Evolutionary conservation across 1,140 invertebrate genomes (phyloP).

Genomic region (Tetramorium parvispinum): DNA sequence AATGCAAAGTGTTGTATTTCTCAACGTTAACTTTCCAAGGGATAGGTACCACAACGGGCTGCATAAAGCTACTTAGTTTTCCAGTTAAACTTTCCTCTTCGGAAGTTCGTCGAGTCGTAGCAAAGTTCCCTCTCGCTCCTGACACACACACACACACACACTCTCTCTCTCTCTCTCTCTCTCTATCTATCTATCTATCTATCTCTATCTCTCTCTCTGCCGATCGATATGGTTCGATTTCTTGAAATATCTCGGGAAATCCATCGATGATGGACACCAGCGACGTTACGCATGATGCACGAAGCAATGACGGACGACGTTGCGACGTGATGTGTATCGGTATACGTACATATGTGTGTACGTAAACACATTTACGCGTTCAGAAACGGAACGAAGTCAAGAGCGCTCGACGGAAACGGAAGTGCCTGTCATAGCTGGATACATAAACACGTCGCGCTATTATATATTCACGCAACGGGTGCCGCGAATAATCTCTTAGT

Average conservation of each 20-base stretch:
- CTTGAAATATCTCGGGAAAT: conserved; percentile 31
- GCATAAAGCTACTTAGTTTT: conserved; percentile 56
- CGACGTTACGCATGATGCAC: conserved; percentile 9
- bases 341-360: conserved; percentile 16
- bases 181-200: no score
- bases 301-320: conserved; percentile 56
- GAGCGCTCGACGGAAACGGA: conserved; percentile 83
- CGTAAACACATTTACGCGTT: conserved; percentile 78
- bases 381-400: conserved; percentile 75
- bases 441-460: conserved; percentile 81
- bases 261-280: conserved; percentile 14
- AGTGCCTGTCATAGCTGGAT: conserved; percentile 84
- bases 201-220: no score
- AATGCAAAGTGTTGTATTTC: conserved; percentile 41
- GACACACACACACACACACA: no score
- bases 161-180: no score
- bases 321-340: conserved; percentile 51
- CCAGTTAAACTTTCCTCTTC: conserved; percentile 53
- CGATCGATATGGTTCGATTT: conserved; percentile 1
- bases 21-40: conserved; percentile 29
- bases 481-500: conserved; percentile 80
- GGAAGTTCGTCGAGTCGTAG: conserved; percentile 13
- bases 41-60: conserved; percentile 27
- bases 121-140: neutral
- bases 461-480: conserved; percentile 83